Conservation (phyloP, 1,140 invertebrate species). For the Drosophila triauraria region DNA sequence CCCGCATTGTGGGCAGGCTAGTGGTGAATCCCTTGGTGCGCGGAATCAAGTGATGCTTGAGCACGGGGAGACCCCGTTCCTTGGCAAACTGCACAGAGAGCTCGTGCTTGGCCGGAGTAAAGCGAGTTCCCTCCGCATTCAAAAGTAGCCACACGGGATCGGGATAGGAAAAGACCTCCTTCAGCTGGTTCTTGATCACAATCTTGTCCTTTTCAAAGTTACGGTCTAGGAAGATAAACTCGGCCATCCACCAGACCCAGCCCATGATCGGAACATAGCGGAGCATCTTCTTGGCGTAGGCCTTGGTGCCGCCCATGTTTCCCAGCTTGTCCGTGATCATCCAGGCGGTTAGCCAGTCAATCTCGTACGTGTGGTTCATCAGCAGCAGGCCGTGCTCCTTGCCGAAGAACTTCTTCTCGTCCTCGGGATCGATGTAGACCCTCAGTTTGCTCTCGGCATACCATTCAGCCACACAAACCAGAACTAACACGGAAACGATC, state of each 20-base stretch:
- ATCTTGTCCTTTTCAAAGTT: constrained; percentile 96
- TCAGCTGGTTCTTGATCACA: constrained; percentile 92
- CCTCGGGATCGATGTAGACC: constrained; percentile 92
- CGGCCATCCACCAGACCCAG: constrained; percentile 97
- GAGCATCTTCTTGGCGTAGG: constrained; percentile 96
- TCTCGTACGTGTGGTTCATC: constrained; percentile 98
- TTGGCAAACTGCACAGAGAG: constrained; percentile 94
- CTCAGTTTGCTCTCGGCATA: constrained; percentile 92
- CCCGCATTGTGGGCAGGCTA: constrained; percentile 90
- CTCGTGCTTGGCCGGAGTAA: constrained; percentile 94
- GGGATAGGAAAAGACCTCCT: constrained; percentile 93
- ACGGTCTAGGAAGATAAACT: constrained; percentile 96
- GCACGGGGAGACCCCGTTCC: constrained; percentile 92
- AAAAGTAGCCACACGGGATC: constrained; percentile 94
- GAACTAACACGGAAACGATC: constrained; percentile 87
- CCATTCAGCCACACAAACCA: constrained; percentile 96
- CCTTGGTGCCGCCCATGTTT: constrained; percentile 95
- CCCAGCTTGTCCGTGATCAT: constrained; percentile 91
- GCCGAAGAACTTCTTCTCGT: constrained; percentile 92
- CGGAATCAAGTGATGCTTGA: constrained; percentile 97
- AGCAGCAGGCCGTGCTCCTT: constrained; percentile 95
- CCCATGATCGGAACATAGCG: constrained; percentile 96
- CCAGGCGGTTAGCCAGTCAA: constrained; percentile 97
- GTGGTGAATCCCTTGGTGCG: constrained; percentile 95
- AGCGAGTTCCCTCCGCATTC: constrained; percentile 97